Evolutionary conservation across 2,888 invertebrate species (phyloP), one percentile per base, ranked within the genome.

Genomic region (Heliconius ethilla): DNA sequence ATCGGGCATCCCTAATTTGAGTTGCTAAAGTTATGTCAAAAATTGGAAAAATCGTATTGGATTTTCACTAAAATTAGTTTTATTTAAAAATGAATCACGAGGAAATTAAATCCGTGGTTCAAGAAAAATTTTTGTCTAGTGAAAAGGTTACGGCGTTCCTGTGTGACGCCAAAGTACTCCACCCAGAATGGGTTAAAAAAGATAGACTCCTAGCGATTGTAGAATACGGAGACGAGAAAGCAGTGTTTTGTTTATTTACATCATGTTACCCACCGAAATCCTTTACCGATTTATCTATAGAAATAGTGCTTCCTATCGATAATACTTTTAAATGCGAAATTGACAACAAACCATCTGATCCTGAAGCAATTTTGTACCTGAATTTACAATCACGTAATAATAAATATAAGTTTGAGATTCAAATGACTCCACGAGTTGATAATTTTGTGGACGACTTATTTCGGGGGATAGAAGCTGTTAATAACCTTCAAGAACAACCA

Each of bases 221-320:
- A 33, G 93, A 94, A 84, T 93, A 92, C 85, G 93, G 93, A 81
- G 94, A 94, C 81, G 94, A 94, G 89, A 94, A 94, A 85, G 94
- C 94, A 76, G 92, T 95, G 75, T 94, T 95, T 86, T 93, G 94
- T 87, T 90, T 94, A 83, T 92, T 90, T 84, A 91, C 94, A 76
- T 93, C 96, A 78, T 95, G 95, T 85, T 95, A 93, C 84, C 96
- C 96, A 83, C 96, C 97, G 29, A 96, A 95, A 87, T 96, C 96
- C 77, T 96, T 96, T 86, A 96, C 96, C 75, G 98, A 98, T 91
- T 94, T 98, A 83, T 96, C 96, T 22, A 96, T 98, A 85, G 97
- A 98, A 91, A 96, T 96, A 89, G 96, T 97, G 75, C 95, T 98
- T 85, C 97, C 98, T 40, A 96, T 98, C 78, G 97, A 98, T 92